Base-by-base conservation (phyloP, 1,140 invertebrate genomes). In the Gonioctena quinquepunctata region DNA sequence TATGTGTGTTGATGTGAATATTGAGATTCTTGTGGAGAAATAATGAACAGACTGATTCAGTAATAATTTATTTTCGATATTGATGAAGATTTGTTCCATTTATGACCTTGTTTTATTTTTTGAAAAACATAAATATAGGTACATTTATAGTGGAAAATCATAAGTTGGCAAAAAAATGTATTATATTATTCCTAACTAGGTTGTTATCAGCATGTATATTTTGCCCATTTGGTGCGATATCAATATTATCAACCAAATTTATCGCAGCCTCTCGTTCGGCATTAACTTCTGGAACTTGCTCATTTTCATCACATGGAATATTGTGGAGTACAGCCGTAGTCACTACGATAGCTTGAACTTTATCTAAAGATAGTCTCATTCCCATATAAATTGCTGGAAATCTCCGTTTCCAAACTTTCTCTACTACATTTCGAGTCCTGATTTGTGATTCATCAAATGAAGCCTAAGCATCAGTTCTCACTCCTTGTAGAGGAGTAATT, bases 401-500 rank as follows among this genome's bases (percentile, higher is more conserved):
- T 33, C 8, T 11, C 7, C 28, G 28, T 13, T 33, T 33, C 28
- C 28, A 33, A 33, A 33, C 28, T 33, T 13, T 33, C 28, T 33
- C 28, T 33, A 33, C 7, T 11, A 33, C 28, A 33, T 82, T 84
- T 63, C 83, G 71, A 5, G 84, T 84, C 61, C 72, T 72, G 22
- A 83, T 83, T 59, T 85, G 83, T n/a, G 83, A 73, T 61, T 80
- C 77, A 70, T 84, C 84, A 57, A 82, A 85, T 54, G 69, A 33
- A 6, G 71, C 22, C 67, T 84, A 78, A 52, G 54, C 75, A 26
- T 16, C 21, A 33, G 28, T 33, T 33, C 7, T 33, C 8, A 33
- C 28, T 33, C 60, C 59, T 61, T 25, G 28, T 7, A 72, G 68
- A 68, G 78, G 75, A 11, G 78, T 82, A 62, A 81, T 52, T 1